Evolutionary conservation across 2,888 invertebrate genomes (phyloP), one percentile per base, ranked within the genome.

Genomic region (Byasa hedistus): DNA sequence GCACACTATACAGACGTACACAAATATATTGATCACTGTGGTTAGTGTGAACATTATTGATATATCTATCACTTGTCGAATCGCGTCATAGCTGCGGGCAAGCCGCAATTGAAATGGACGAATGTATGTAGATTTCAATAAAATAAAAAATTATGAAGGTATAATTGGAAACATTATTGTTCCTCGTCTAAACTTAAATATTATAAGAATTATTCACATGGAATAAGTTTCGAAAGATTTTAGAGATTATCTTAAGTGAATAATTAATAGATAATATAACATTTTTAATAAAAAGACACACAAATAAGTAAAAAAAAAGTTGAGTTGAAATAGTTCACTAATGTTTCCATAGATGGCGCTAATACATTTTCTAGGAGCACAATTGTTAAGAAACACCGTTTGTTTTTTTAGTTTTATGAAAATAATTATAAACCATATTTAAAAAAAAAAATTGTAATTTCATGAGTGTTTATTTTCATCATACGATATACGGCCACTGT

Each of bases 1-100:
- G 64, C 78, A 84, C 7, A 83, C 69, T 3, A 84, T 71, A 17
- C 80, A 76, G 12, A 83, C 73, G 61, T 78, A 83, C 32, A 83
- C 72, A 65, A 80, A 81, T 60, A 81, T 72, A 68, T 75, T 64
- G 69, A 77, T 72, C 23, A 66, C 66, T 23, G 72, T 60, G 61
- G 63, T 72, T 36, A 69, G 61, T 17, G 64, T 57, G 27, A 65
- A 57, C 64, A 57, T 63, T 55, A 24, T 65, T 52, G 15, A 64
- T 57, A 62, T 60, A 32, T 58, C 51, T 61, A 3, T 23, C 54
- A 65, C 54, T 58, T 56, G 12, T 22, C 54, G 22, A 54, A 58
- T 32, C 51, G 55, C 64, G 61, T 56, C 51, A 17, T 32, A 2
- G 27, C 62, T 60, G 62, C 15, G 3, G 64, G 54, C 61, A n/a